Base-by-base conservation (phyloP, 2,888 invertebrate genomes). In the Ethmia dodecea region DNA sequence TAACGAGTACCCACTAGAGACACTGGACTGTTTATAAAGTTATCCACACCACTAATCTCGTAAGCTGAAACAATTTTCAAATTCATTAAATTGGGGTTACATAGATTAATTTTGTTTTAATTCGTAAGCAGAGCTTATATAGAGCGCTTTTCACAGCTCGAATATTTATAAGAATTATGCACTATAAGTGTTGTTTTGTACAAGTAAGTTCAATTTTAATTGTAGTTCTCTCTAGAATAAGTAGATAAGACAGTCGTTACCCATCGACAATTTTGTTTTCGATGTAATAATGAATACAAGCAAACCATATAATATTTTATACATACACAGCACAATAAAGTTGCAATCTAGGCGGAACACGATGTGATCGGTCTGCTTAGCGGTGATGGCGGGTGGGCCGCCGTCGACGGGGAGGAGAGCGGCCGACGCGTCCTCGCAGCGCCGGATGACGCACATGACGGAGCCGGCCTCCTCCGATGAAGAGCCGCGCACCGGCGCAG, bases 341-440 rank as follows among this genome's bases (percentile, higher is more conserved):
- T 90, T 89, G 55, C 90, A 88, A 80, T 97, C 96, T 74, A 97
- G 89, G 86, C 95, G 94, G 70, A 97, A 95, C 58, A 96, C 95
- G 84, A 98, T 95, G 78, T 95, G 95, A 74, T 95, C 94, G 45
- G 92, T 88, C 78, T 94, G 94, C 72, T 94, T 94, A 59, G 89
- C 57, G 72, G 76, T 54, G 81, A 81, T 59, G 88, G 74, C 73
- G 73, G 64, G 77, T 86, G 50, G 89, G 80, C 58, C 88, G 77
- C 62, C 72, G 73, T 79, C 80, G 73, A 62, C 70, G 61, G 84
- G 74, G 50, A 73, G 70, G 61, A 78, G 71, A 55, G 77, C 79
- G 64, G 89, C 88, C 80, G 89, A 88, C 68, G 89, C 89, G 67
- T 89, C 87, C 60, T 89, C 86, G 74, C 88, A 83, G 83, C 76